phyloP scores from a whole-genome alignment of 2,797 vertebrate species.

The Spatula clypeata region DNA sequence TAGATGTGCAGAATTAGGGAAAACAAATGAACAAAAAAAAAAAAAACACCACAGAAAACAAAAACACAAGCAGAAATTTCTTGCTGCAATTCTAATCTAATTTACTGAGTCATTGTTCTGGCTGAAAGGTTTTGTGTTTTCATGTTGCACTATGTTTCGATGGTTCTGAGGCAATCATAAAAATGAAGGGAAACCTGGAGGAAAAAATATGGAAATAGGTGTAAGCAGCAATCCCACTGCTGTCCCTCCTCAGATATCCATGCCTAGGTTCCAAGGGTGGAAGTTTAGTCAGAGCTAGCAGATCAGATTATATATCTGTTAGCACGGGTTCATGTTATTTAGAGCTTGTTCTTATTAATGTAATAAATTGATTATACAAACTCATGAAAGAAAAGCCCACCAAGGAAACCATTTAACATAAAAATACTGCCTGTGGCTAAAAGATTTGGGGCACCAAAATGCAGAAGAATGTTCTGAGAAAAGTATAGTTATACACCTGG shows the following conservation, averaged over 20 bases:
- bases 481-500: background rate
- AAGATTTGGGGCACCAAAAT: background rate
- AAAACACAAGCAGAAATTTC: background rate
- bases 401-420: background rate
- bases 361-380: background rate
- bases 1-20: background rate
- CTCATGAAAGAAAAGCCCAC: background rate
- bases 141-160: background rate
- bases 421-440: background rate
- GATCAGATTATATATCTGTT: background rate
- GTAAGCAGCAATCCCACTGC: background rate
- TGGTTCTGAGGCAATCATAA: background rate
- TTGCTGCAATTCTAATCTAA: constrained; percentile 1
- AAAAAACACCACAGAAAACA: no score
- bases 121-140: constrained; percentile 15
- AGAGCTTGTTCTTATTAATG: background rate
- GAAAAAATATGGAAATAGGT: background rate
- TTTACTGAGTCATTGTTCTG: constrained; percentile 18
- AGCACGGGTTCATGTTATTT: background rate
- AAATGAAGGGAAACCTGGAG: background rate
- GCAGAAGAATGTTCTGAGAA: background rate
- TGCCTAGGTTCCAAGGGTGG: background rate
- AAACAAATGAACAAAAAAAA: background rate
- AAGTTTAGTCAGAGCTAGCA: background rate
- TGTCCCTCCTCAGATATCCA: background rate